Conservation (phyloP, 2,888 invertebrate species). For the Himalopsyche kuldschensis region DNA sequence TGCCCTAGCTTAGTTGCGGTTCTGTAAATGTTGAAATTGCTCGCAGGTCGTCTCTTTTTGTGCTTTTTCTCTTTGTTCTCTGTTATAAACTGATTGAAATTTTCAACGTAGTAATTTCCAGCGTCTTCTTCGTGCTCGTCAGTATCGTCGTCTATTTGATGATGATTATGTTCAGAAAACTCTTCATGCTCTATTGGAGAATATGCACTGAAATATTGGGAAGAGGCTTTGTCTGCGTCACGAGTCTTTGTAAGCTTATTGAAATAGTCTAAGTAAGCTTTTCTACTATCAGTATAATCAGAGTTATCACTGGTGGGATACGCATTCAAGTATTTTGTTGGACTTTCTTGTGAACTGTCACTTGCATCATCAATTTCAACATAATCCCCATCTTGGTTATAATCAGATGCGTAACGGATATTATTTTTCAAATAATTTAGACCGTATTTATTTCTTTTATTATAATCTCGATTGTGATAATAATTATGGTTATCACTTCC, state of each 20-base stretch:
- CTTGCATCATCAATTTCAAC: background rate
- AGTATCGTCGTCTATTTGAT: background rate
- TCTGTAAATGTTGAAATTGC: constrained; percentile 25
- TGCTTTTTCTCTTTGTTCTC: constrained; percentile 1
- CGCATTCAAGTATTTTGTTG: background rate
- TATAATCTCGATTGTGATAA: background rate
- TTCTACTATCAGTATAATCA: background rate
- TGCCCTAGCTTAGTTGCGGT: background rate
- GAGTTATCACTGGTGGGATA: background rate
- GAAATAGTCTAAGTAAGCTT: background rate
- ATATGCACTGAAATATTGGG: background rate
- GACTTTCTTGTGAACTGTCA: background rate
- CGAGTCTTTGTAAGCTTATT: background rate
- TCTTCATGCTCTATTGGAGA: background rate
- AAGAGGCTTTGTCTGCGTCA: background rate
- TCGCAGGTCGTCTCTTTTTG: constrained; percentile 15
- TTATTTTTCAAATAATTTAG: background rate
- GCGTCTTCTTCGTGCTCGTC: constrained; percentile 4
- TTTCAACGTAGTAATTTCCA: constrained; percentile 31
- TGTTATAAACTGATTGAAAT: constrained; percentile 26
- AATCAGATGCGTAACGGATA: constrained; percentile 2
- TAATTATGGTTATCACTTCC: background rate
- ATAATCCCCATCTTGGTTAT: constrained; percentile 12
- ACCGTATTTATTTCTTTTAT: background rate
- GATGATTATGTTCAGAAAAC: background rate